Evolutionary conservation across 1,140 invertebrate species (phyloP).

Genomic region (Acromyrmex echinatior): DNA sequence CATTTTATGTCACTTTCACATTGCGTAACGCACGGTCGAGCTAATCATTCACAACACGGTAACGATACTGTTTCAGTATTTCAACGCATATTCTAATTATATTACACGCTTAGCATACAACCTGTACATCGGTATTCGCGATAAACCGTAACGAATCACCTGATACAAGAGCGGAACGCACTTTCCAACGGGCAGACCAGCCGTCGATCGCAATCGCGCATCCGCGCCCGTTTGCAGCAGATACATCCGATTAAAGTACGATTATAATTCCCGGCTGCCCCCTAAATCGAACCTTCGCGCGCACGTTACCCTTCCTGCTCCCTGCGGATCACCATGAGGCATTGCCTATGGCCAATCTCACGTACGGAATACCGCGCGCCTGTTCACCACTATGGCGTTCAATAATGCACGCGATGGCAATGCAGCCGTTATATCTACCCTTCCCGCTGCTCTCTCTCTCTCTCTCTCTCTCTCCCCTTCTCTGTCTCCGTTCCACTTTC

Average conservation of each 20-base stretch:
- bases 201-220: slow-evolving; percentile 62
- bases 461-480: background rate
- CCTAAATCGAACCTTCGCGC: slow-evolving; percentile 70
- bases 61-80: slow-evolving; percentile 49
- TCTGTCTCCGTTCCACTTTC: background rate
- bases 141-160: slow-evolving; percentile 54
- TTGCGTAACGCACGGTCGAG: background rate
- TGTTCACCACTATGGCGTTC: slow-evolving; percentile 27
- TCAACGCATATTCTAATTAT: slow-evolving; percentile 58
- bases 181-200: slow-evolving; percentile 9
- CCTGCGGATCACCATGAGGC: slow-evolving; percentile 46
- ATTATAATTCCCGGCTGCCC: slow-evolving; percentile 77
- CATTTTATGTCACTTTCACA: background rate
- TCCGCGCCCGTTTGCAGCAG: slow-evolving; percentile 53
- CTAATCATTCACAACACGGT: slow-evolving; percentile 2
- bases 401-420: slow-evolving; percentile 43
- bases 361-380: slow-evolving; percentile 32
- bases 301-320: slow-evolving; percentile 59
- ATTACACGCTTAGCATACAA: background rate
- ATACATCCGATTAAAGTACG: slow-evolving; percentile 71
- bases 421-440: background rate
- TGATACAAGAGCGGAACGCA: slow-evolving; percentile 28
- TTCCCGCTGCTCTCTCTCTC: no score
- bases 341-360: slow-evolving; percentile 55
- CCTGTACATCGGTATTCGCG: slow-evolving; percentile 30